phyloP scores from a whole-genome alignment of 2,797 vertebrate genomes.

The Decapterus maruadsi region DNA sequence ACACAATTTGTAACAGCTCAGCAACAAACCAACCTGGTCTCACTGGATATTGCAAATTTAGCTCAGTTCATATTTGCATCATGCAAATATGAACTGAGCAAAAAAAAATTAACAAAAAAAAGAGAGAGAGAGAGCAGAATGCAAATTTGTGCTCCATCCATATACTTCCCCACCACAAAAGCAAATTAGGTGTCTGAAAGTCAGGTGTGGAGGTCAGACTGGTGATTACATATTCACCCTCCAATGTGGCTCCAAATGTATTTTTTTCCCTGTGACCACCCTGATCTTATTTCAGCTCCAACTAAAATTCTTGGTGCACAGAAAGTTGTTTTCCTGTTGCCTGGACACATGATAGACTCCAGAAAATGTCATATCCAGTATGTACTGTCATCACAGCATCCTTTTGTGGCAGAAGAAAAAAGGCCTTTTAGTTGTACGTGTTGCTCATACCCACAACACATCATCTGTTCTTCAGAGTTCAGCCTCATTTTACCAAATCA shows the following conservation, averaged over 20 bases:
- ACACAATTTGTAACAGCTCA: slow-evolving; percentile 67
- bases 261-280: slow-evolving; percentile 16
- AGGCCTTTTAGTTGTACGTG: slow-evolving; percentile 15
- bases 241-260: background rate
- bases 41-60: slow-evolving; percentile 58
- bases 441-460: slow-evolving; percentile 17
- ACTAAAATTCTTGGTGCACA: slow-evolving; percentile 1
- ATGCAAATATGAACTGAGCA: slow-evolving; percentile 57
- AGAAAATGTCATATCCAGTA: slow-evolving; percentile 16
- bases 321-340: slow-evolving; percentile 20
- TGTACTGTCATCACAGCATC: background rate
- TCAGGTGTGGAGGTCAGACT: slow-evolving; percentile 66
- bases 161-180: slow-evolving; percentile 40
- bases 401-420: slow-evolving; percentile 16
- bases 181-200: slow-evolving; percentile 64
- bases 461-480: slow-evolving; percentile 12
- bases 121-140: slow-evolving; percentile 54
- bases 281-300: slow-evolving; percentile 23
- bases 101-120: slow-evolving; percentile 14
- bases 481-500: slow-evolving; percentile 35
- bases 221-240: slow-evolving; percentile 48
- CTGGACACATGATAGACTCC: slow-evolving; percentile 9
- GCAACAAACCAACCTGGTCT: slow-evolving; percentile 49
- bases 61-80: slow-evolving; percentile 63
- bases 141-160: slow-evolving; percentile 55